Percentiles rank a stretch among this genome's conserved stretches.
These are phyloP conservation scores for Blastobasis adustella DNA, from an alignment of 2,888 invertebrate genomes.

Conservation along the genomic window DNA sequence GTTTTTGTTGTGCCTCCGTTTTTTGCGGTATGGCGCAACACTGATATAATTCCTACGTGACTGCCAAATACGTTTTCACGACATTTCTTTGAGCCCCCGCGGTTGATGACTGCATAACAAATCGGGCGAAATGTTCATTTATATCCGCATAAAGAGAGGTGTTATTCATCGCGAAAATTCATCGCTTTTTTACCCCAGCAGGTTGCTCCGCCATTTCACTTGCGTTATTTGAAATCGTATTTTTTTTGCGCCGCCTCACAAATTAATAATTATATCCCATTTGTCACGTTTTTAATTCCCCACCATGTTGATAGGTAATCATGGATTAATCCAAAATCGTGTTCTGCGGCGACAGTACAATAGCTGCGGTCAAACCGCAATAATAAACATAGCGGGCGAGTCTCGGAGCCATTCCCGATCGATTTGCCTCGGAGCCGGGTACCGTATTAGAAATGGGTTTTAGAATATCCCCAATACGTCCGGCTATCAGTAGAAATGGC, in stretches of 20 bases:
- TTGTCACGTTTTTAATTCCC: no score
- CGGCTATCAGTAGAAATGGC: conserved; percentile 4
- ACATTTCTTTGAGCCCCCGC: conserved; percentile 19
- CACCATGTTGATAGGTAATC: no score
- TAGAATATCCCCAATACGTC: conserved; percentile 8
- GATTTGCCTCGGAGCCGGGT: not conserved
- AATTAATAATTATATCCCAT: no score
- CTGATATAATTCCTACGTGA: conserved; percentile 1
- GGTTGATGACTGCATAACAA: conserved; percentile 48
- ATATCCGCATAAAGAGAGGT: conserved; percentile 8
- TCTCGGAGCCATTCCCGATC: not conserved
- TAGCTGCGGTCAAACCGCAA: no score
- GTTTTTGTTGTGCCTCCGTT: not conserved
- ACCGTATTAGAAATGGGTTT: not conserved
- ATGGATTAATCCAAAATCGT: no score
- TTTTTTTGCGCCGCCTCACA: no score
- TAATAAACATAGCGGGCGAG: no score
- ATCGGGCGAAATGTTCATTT: conserved; percentile 33
- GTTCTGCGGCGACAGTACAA: no score
- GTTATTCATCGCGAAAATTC: no score
- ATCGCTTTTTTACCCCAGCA: not conserved
- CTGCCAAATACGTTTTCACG: conserved; percentile 4
- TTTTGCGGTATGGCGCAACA: not conserved
- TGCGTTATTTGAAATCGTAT: no score
- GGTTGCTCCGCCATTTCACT: not conserved